Percentiles rank a stretch among this genome's conserved stretches.
These are phyloP conservation scores for Archivesica marissinica DNA, from an alignment of 1,140 invertebrate species.

Conservation along the genomic window DNA sequence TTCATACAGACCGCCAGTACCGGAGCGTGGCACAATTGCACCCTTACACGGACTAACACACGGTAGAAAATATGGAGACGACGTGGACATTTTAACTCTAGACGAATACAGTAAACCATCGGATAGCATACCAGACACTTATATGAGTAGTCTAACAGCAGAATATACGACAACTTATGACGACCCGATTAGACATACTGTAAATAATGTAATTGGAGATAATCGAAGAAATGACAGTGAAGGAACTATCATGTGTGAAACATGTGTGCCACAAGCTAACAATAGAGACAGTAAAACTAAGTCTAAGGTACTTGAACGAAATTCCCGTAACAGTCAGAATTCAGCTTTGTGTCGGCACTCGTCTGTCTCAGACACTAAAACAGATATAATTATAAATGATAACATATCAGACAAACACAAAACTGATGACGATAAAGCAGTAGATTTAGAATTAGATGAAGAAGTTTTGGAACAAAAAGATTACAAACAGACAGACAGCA, in stretches of 20 bases:
- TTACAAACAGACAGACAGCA: no score
- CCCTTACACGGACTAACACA: not conserved
- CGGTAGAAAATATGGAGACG: not conserved
- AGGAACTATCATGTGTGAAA: not conserved
- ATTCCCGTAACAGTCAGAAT: not conserved
- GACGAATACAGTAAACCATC: not conserved
- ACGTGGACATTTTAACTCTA: not conserved
- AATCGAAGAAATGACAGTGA: not conserved
- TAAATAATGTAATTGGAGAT: not conserved
- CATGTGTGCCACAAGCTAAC: not conserved
- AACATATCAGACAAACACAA: no score
- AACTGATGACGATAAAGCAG: no score
- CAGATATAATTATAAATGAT: no score
- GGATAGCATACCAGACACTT: not conserved
- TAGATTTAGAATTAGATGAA: no score
- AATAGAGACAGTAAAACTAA: not conserved
- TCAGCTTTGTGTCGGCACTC: no score
- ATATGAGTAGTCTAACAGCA: not conserved
- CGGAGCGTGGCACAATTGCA: not conserved
- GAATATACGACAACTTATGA: constrained; percentile 7
- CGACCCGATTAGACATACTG: not conserved
- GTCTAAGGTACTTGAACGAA: not conserved
- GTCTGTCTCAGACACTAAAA: no score
- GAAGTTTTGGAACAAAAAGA: no score
- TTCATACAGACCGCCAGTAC: not conserved